Conservation (phyloP, 2,113 vertebrate species). For the Anser brachyrhynchus region DNA sequence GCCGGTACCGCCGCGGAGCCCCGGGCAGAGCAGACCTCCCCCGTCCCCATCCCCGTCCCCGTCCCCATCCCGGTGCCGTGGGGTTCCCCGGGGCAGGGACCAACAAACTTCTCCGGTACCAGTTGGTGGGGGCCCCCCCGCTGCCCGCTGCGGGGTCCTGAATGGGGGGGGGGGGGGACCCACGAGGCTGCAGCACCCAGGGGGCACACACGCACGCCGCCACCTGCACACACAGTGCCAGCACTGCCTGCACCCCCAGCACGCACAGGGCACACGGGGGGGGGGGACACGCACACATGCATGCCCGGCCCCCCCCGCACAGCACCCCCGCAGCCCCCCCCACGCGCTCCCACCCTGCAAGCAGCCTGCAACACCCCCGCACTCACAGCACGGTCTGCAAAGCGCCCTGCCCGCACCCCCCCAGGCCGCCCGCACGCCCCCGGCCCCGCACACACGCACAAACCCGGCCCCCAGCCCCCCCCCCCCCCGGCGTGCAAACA, state of each 20-base stretch:
- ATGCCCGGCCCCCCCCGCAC: not conserved
- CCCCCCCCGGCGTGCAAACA: not conserved
- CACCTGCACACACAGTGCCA: not conserved
- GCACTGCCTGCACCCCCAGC: not conserved
- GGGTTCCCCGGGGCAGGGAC: not conserved
- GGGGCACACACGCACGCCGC: not conserved
- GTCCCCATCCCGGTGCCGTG: not conserved
- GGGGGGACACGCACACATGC: not conserved
- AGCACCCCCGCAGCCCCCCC: not conserved
- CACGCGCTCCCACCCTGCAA: not conserved
- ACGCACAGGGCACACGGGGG: not conserved
- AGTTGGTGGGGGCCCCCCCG: not conserved
- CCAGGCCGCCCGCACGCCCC: not conserved
- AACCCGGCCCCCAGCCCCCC: not conserved
- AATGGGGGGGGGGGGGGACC: not conserved
- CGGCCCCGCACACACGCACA: not conserved
- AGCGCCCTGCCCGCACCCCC: not conserved
- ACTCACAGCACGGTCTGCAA: not conserved
- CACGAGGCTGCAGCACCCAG: not conserved
- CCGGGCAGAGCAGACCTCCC: too few relatives aligned
- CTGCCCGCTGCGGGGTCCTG: not conserved
- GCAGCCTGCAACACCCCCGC: conserved; percentile 52
- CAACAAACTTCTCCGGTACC: not conserved
- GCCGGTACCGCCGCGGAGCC: too few relatives aligned
- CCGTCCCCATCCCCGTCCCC: too few relatives aligned